These are phyloP conservation scores for Hipposideros armiger DNA, from an alignment of 2,113 vertebrate species.

Conservation along the genomic window DNA sequence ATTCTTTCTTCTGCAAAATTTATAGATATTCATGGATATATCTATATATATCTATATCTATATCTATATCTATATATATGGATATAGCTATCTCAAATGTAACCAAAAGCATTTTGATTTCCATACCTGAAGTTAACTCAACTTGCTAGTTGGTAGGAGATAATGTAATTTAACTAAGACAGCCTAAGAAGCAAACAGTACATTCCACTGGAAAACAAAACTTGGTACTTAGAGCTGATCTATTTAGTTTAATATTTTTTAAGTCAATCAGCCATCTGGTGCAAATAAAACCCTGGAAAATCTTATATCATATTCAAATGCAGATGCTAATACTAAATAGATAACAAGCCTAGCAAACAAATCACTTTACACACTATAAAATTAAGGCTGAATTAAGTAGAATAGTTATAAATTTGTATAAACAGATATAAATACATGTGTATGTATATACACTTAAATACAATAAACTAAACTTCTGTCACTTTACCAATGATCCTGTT, in stretches of 20 bases:
- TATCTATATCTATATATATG: not conserved
- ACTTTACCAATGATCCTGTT: conserved; percentile 39
- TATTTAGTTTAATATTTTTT: conserved; percentile 11
- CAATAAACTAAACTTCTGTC: not conserved
- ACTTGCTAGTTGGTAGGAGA: not conserved
- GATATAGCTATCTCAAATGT: not conserved
- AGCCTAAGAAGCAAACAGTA: conserved; percentile 47
- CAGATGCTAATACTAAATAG: conserved; percentile 27
- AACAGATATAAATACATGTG: not conserved
- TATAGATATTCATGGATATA: not conserved
- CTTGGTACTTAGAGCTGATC: not conserved
- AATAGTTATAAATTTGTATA: not conserved
- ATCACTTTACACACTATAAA: not conserved
- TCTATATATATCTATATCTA: not conserved
- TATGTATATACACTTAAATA: not conserved
- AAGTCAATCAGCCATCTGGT: not conserved
- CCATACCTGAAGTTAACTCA: not conserved
- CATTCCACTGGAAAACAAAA: conserved; percentile 23
- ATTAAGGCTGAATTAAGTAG: not conserved
- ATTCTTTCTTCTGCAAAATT: not conserved
- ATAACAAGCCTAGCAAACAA: not conserved
- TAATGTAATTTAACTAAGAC: not conserved
- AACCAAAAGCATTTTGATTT: conserved; percentile 52
- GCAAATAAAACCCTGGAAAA: not conserved
- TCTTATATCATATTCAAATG: conserved; percentile 13